phyloP scores from a whole-genome alignment of 2,888 invertebrate genomes.

The Sturmia bella region DNA sequence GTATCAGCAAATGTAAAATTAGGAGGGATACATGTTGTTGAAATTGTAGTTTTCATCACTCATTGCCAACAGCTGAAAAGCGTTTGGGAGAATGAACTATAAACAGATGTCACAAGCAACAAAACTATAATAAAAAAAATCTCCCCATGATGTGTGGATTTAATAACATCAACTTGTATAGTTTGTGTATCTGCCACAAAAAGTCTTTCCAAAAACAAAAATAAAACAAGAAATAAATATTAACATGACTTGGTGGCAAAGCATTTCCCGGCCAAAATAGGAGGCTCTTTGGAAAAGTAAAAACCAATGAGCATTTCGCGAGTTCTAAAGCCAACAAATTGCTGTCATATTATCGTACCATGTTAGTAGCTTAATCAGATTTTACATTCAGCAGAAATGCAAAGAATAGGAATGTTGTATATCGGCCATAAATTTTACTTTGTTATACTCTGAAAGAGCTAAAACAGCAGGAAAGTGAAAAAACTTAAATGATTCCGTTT shows the following conservation, averaged over 20 bases:
- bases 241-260: neutral
- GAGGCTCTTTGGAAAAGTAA: no score
- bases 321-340: no score
- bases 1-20: neutral
- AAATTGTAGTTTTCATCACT: slow-evolving; percentile 47
- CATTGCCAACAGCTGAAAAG: slow-evolving; percentile 41
- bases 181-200: slow-evolving; percentile 27
- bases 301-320: no score
- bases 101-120: slow-evolving; percentile 35
- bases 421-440: no score
- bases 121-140: slow-evolving; percentile 40
- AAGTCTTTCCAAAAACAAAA: slow-evolving; percentile 2
- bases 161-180: slow-evolving; percentile 39
- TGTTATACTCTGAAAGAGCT: no score
- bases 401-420: no score
- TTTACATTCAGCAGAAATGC: no score
- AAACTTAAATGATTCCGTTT: no score
- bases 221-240: neutral
- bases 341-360: no score
- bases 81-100: neutral
- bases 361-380: no score
- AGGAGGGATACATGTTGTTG: neutral
- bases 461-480: no score
- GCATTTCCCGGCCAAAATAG: no score
- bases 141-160: slow-evolving; percentile 43